These are phyloP conservation scores for Panagrolaimus sp. DNA, from an alignment of 1,140 invertebrate genomes.

Conservation along the genomic window DNA sequence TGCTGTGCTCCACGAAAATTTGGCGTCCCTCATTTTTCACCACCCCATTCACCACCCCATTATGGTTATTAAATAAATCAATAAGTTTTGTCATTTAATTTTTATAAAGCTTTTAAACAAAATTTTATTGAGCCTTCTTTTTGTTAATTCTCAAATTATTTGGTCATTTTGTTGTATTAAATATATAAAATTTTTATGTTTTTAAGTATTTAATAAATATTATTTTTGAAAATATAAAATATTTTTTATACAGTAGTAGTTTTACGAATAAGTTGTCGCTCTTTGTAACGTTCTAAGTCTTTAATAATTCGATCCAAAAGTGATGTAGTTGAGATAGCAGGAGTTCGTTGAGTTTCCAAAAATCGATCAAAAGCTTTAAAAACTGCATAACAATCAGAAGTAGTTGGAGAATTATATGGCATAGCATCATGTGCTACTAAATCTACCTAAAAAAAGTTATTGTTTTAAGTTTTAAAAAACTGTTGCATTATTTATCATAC, in stretches of 20 bases:
- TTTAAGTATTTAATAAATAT: too few species aligned
- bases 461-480: not conserved
- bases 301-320: constrained; percentile 24
- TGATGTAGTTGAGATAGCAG: constrained; percentile 27
- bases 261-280: constrained; percentile 17
- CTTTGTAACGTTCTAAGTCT: constrained; percentile 16
- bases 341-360: constrained; percentile 27
- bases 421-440: constrained; percentile 32
- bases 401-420: constrained; percentile 18
- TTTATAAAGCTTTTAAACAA: too few species aligned
- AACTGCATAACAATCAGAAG: constrained; percentile 25
- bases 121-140: too few species aligned
- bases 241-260: too few species aligned
- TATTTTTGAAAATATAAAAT: too few species aligned
- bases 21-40: not conserved
- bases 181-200: too few species aligned
- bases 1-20: constrained; percentile 12
- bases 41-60: not conserved
- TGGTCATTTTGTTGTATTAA: too few species aligned
- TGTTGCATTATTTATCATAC: constrained; percentile 19
- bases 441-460: constrained; percentile 23
- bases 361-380: constrained; percentile 27
- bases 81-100: too few species aligned
- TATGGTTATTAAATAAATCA: too few species aligned
- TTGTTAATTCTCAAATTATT: too few species aligned